Evolutionary conservation across 1,140 invertebrate species (phyloP).

Genomic region (Pseudobourletiella spinata): DNA sequence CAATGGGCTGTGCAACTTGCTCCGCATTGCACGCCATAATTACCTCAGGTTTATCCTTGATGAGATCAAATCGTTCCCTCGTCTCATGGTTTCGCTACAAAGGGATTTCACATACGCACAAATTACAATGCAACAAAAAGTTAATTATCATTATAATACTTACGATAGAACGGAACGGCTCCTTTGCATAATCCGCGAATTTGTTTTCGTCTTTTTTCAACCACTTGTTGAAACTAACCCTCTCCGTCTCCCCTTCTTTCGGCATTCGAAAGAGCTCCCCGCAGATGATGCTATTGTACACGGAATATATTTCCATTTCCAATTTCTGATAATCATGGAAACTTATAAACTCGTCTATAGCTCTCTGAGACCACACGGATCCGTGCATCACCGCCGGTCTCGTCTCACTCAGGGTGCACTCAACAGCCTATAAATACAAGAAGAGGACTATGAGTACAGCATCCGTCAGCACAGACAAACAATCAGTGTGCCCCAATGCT

Average conservation of each 20-base stretch:
- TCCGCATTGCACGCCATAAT: constrained; percentile 13
- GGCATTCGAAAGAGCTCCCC: no score
- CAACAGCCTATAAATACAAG: constrained; percentile 33
- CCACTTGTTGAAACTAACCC: background rate
- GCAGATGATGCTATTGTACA: background rate
- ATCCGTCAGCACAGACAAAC: no score
- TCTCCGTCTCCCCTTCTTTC: no score
- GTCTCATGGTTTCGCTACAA: constrained; percentile 11
- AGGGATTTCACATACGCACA: background rate
- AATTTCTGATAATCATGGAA: no score
- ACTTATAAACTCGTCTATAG: constrained; percentile 1
- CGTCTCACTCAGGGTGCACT: constrained; percentile 21
- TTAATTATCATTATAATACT: background rate
- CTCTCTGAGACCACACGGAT: constrained; percentile 21
- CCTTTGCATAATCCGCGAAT: constrained; percentile 54
- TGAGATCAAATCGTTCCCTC: background rate
- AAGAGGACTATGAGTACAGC: no score
- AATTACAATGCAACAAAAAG: background rate
- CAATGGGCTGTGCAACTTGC: constrained; percentile 12
- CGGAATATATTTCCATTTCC: background rate
- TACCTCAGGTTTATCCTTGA: constrained; percentile 2
- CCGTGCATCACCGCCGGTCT: constrained; percentile 27
- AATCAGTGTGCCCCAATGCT: no score
- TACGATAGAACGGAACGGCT: constrained; percentile 48
- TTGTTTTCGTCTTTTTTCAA: background rate